Base-by-base conservation (phyloP, 2,888 invertebrate species). In the Drosophila falleni region DNA sequence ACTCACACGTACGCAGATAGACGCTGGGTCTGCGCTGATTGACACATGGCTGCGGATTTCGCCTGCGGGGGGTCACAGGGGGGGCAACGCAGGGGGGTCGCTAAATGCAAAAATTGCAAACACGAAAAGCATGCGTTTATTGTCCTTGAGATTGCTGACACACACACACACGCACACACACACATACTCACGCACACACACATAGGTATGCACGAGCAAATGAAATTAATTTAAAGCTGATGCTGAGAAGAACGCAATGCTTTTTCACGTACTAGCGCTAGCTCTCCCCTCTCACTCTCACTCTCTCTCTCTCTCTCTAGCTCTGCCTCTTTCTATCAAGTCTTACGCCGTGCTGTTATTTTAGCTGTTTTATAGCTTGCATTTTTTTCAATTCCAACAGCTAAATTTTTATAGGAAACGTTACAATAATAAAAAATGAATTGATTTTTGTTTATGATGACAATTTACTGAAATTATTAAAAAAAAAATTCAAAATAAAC, bases 191-290 rank as follows among this genome's bases (percentile, higher is more conserved):
- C 33, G 3, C 9, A 9, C 39, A 44, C 49, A 35, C 35, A 50
- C 39, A 51, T 29, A 29, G 29, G 29, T 29, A 29, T 29, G 8
- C 33, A 4, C 53, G 62, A 9, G 56, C 42, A 35, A 53, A 62
- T 47, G 46, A 71, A 88, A 80, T 88, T 74, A 83, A 82, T 78
- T 80, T 78, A 73, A 82, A 73, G 70, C 78, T 69, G 78, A 37
- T 47, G 69, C 74, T 68, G 46, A 51, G 66, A 71, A 77, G 80
- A 77, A 74, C 72, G 78, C 88, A 59, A 62, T 53, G 70, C 51
- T 66, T 69, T 67, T 65, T 78, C 76, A 78, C 76, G 70, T 78
- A 79, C 70, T 33, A 31, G 26, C 49, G 76, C 70, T 33, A 31
- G 26, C 49, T 37, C 13, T 6, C 26, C 6, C n/a, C 51, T 51